Percentiles rank a stretch among this genome's conserved stretches.
Evolutionary conservation across 1,140 invertebrate genomes (phyloP).

Genomic region (Ceratosolen solmsi): DNA sequence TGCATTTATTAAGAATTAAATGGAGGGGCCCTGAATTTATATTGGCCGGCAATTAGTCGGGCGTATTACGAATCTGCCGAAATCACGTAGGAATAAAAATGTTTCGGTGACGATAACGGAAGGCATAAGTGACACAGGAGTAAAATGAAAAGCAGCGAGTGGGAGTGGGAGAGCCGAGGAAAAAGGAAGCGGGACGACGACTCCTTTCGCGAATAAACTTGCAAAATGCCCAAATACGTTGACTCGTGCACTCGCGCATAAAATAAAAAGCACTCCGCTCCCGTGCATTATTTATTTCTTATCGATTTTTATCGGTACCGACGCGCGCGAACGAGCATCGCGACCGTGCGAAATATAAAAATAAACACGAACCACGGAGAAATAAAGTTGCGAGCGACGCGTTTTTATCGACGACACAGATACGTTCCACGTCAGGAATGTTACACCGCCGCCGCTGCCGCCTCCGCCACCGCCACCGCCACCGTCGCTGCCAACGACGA

Average conservation of each 20-base stretch:
- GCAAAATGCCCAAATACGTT: conserved; percentile 31
- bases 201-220: conserved; percentile 16
- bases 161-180: not conserved
- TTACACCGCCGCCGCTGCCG: not conserved
- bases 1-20: not conserved
- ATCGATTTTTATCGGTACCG: conserved; percentile 34
- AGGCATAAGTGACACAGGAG: not conserved
- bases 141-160: not conserved
- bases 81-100: not conserved
- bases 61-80: not conserved
- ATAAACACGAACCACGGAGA: not conserved
- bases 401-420: conserved; percentile 10
- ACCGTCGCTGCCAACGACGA: not conserved
- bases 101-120: not conserved
- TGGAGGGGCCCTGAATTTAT: not conserved
- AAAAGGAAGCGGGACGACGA: not conserved
- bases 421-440: not conserved
- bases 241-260: conserved; percentile 16
- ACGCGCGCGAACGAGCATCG: not conserved
- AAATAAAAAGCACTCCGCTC: conserved; percentile 14
- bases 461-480: too few relatives aligned
- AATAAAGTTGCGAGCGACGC: conserved; percentile 8
- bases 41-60: not conserved
- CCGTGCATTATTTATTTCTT: conserved; percentile 36
- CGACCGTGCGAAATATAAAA: not conserved